Base-by-base conservation (phyloP, 2,797 vertebrate species). In the Tinamus major region DNA sequence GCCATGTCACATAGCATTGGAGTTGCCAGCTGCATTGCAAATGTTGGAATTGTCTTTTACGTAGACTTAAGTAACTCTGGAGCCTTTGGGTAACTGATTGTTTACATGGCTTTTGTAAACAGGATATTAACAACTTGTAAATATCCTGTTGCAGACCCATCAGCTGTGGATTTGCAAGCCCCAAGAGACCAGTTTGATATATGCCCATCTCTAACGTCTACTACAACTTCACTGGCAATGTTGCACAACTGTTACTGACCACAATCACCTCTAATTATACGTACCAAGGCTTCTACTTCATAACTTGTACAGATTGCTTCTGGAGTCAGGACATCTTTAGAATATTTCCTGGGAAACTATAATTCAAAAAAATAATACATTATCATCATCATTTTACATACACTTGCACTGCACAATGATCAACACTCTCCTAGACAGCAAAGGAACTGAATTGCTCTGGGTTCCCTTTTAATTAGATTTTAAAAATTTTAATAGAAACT, bases 111-210 rank as follows among this genome's bases (percentile, higher is more conserved):
- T 89, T 91, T 75, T 61, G 63, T 96, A 97, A 97, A 97, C 96
- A 97, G 97, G 96, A 97, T 90, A 77, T 67, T 92, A 61, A 33
- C 48, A 13, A 35, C 63, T 56, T 80, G 49, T 94, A 97, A 97
- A 97, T 94, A 96, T 77, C 85, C 94, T 81, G 71, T 15, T 76
- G 21, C 44, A 79, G 90, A 39, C 42, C 55, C 69, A 68, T 83
- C 68, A 63, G 80, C 81, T 79, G 79, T 44, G 17, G 61, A 33
- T 87, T 67, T 49, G 39, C 48, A 65, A 41, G 33, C 20, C 86
- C 35, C 35, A 63, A 62, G 2, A 41, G 39, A 80, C 39, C 56
- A 29, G 17, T 37, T 6, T 70, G 65, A 83, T 77, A 15, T 9
- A 48, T 51, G 56, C 44, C 75, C 13, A 0, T 44, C 65, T 44